Evolutionary conservation across 2,888 invertebrate genomes (phyloP), one percentile per base, ranked within the genome.

Genomic region (Kuschelorhynchus macadamiae): DNA sequence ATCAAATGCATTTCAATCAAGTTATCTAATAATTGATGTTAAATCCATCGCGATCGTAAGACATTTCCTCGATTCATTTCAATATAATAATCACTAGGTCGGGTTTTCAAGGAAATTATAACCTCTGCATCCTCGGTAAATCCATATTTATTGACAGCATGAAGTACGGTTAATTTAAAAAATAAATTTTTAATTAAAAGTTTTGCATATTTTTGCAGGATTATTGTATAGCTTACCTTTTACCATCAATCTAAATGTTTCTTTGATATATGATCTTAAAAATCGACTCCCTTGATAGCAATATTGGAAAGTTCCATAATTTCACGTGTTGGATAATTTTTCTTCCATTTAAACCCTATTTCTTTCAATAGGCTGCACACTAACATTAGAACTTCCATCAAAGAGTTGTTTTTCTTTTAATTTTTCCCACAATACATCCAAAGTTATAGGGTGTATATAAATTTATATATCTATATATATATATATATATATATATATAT

Each of bases 21-120:
- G 17, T 67, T 67, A 39, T 53, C 16, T 12, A 68, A 16, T 32
- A 61, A 32, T 14, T 62, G 49, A 18, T 55, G 30, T 55, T 44
- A 25, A 25, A 67, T 33, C 57, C 57, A 65, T 30, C 25, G 7
- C 7, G 7, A 25, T 49, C 42, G 16, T n/a, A 65, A 18, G 25
- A 65, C 41, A 14, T 61, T 61, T 39, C 49, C 3, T 14, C 55
- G 39, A 41, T 67, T 63, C 50, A 65, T 65, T 39, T 65, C 64
- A 14, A 41, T 53, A 67, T 67, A 61, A 21, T 67, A 67, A 49
- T 67, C 55, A 12, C 50, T 60, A 2, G 61, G n/a, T 46, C 30
- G 4, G 4, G 56, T 65, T 53, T 42, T 42, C 3, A 30, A 62
- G 17, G 25, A 53, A 53, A 52, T 44, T 46, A 53, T 52, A 7